phyloP scores from a whole-genome alignment of 2,888 invertebrate genomes.

The Spodoptera picta region DNA sequence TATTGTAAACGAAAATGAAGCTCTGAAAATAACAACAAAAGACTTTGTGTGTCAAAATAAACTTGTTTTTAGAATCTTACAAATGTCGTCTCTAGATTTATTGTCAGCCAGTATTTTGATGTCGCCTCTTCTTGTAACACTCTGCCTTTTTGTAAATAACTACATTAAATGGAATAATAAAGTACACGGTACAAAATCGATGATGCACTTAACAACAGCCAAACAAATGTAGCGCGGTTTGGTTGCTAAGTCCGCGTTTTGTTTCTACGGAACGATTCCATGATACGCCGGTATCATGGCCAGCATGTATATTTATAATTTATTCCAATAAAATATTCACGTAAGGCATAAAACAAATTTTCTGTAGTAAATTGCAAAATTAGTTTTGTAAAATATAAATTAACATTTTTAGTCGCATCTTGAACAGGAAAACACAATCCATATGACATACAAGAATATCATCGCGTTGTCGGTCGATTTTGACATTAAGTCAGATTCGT shows the following conservation, averaged over 20 bases:
- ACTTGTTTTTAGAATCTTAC: conserved; percentile 71
- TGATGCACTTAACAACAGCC: conserved; percentile 72
- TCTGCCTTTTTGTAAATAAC: background rate
- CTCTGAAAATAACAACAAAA: conserved; percentile 64
- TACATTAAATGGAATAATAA: background rate
- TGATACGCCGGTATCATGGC: conserved; percentile 25
- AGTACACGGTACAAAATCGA: conserved; percentile 71
- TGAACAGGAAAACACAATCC: background rate
- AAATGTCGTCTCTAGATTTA: conserved; percentile 32
- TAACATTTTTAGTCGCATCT: background rate
- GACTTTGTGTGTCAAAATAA: conserved; percentile 62
- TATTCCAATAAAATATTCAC: background rate
- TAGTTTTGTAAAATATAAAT: no score
- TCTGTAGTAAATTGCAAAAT: no score
- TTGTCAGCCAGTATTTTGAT: conserved; percentile 41
- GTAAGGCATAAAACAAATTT: no score
- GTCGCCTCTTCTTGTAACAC: conserved; percentile 9
- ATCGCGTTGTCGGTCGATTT: conserved; percentile 42
- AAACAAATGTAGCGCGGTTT: conserved; percentile 80
- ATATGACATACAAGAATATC: conserved; percentile 38
- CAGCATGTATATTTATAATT: no score
- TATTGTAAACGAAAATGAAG: conserved; percentile 64
- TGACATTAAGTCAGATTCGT: conserved; percentile 50
- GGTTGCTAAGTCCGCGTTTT: conserved; percentile 56
- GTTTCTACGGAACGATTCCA: conserved; percentile 47